These are phyloP conservation scores for Tapirus terrestris DNA, from an alignment of 2,113 vertebrate genomes.

Conservation along the genomic window DNA sequence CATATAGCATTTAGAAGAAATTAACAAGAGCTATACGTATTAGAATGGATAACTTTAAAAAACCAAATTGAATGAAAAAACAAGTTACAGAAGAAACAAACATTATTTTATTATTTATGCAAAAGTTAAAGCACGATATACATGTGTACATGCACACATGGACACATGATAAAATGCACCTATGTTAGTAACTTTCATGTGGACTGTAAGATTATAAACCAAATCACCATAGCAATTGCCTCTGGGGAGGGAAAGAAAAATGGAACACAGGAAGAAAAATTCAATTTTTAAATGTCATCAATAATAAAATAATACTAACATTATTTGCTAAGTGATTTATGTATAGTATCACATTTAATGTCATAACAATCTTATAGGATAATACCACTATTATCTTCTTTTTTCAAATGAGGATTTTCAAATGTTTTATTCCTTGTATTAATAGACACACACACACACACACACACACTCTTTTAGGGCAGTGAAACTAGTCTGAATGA, in stretches of 20 bases:
- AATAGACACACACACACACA: neutral
- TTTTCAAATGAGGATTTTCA: neutral
- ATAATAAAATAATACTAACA: neutral
- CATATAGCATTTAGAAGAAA: neutral
- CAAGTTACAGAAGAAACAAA: neutral
- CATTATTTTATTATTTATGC: neutral
- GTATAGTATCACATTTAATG: neutral
- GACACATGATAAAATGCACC: neutral
- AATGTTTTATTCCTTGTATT: neutral
- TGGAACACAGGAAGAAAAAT: neutral
- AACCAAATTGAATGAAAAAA: neutral
- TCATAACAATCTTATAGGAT: neutral
- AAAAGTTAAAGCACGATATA: neutral
- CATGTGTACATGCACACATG: fast-evolving
- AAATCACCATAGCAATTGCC: neutral
- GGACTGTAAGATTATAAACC: too few relatives aligned
- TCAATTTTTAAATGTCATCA: neutral
- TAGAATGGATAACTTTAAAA: neutral
- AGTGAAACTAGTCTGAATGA: neutral
- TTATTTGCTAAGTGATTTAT: neutral
- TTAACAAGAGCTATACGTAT: neutral
- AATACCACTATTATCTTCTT: too few relatives aligned
- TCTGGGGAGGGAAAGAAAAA: neutral
- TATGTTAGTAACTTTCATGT: too few relatives aligned
- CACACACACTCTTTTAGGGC: neutral